phyloP scores from a whole-genome alignment of 2,888 invertebrate species.

The Lithophane semibrunnea region DNA sequence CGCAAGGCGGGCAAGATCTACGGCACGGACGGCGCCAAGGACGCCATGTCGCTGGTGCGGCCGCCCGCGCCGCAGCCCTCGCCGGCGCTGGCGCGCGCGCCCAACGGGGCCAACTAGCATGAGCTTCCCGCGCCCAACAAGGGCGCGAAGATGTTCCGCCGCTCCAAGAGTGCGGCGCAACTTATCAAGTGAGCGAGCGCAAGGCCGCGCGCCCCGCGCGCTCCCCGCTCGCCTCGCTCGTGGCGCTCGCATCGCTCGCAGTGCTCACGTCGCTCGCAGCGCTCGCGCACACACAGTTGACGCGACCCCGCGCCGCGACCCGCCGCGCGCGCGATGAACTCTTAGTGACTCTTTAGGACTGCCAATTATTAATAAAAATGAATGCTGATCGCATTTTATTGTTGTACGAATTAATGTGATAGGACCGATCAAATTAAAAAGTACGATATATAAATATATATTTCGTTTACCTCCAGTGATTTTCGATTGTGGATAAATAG shows the following conservation, averaged over 20 bases:
- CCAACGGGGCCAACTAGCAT: conserved; percentile 89
- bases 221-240: conserved; percentile 26
- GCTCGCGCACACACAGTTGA: conserved; percentile 39
- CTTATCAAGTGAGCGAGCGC: conserved; percentile 86
- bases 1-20: conserved; percentile 99
- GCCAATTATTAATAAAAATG: conserved; percentile 84
- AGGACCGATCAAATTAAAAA: conserved; percentile 80
- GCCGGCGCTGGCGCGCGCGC: conserved; percentile 88
- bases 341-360: conserved; percentile 84
- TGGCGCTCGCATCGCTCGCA: conserved; percentile 11
- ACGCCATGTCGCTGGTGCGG: conserved; percentile 88
- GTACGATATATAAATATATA: conserved; percentile 78
- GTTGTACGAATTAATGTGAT: conserved; percentile 86
- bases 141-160: conserved; percentile 90
- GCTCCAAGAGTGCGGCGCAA: conserved; percentile 90
- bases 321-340: conserved; percentile 37
- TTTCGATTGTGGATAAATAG: conserved; percentile 78
- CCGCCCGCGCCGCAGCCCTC: conserved; percentile 81
- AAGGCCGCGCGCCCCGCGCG: conserved; percentile 3
- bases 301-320: conserved; percentile 40
- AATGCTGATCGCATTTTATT: conserved; percentile 83
- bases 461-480: conserved; percentile 79
- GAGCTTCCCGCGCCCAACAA: conserved; percentile 86
- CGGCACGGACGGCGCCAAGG: conserved; percentile 93
- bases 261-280: conserved; percentile 24